Conservation (phyloP, 2,888 invertebrate species). For the Nomada goodeniana region DNA sequence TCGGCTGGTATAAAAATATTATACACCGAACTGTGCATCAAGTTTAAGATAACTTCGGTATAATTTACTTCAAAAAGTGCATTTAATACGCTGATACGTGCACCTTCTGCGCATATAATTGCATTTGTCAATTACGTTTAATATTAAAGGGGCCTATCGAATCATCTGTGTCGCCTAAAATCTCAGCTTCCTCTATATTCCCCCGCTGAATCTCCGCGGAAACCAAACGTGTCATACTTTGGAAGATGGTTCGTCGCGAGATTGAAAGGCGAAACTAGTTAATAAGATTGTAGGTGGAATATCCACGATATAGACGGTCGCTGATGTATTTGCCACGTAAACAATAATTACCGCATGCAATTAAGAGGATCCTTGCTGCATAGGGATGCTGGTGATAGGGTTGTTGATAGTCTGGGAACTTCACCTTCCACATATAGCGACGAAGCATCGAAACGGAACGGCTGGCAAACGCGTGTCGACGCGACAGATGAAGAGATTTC, state of each 20-base stretch:
- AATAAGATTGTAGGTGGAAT: constrained; percentile 10
- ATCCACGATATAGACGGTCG: constrained; percentile 31
- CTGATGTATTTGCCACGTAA: constrained; percentile 77
- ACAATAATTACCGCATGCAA: constrained; percentile 80
- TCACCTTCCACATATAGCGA: constrained; percentile 34
- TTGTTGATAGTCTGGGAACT: constrained; percentile 54
- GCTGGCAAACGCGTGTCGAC: constrained; percentile 54
- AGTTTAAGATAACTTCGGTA: too few relatives aligned
- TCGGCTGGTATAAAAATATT: too few relatives aligned
- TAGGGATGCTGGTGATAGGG: constrained; percentile 32
- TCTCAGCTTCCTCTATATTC: background rate
- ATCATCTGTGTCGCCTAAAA: background rate
- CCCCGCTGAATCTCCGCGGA: background rate
- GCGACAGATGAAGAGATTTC: constrained; percentile 63
- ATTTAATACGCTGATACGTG: background rate
- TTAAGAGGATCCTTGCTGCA: constrained; percentile 70
- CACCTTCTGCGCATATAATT: too few relatives aligned
- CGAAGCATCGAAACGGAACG: constrained; percentile 58
- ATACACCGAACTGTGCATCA: too few relatives aligned
- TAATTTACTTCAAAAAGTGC: background rate
- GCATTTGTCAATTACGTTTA: too few relatives aligned
- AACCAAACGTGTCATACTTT: background rate
- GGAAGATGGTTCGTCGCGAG: background rate
- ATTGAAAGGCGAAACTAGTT: constrained; percentile 35
- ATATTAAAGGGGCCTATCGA: too few relatives aligned